phyloP scores from a whole-genome alignment of 1,140 invertebrate genomes.

The Drosophila pandora region DNA sequence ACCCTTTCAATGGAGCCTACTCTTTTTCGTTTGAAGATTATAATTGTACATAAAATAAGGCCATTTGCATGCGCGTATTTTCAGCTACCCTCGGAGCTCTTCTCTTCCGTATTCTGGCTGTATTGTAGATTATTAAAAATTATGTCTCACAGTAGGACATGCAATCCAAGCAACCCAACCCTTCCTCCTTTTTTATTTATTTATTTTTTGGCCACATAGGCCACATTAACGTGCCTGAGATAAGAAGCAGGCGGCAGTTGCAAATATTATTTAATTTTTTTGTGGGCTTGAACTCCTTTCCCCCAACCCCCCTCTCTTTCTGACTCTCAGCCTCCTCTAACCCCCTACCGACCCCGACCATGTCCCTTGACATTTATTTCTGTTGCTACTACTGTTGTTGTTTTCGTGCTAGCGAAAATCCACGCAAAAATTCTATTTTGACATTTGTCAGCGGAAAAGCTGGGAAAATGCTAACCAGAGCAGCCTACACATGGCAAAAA shows the following conservation, averaged over 20 bases:
- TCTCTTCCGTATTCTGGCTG: conserved; percentile 27
- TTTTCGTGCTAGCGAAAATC: conserved; percentile 55
- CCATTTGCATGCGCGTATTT: conserved; percentile 79
- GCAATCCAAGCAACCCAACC: conserved; percentile 46
- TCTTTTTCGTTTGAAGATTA: conserved; percentile 43
- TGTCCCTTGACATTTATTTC: conserved; percentile 44
- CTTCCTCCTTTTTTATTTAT: conserved; percentile 10
- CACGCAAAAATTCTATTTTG: conserved; percentile 81
- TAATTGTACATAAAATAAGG: conserved; percentile 81
- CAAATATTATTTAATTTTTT: conserved; percentile 58
- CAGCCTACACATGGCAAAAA: conserved; percentile 45
- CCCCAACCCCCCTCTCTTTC: neutral
- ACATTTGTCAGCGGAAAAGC: conserved; percentile 63
- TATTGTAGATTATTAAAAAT: conserved; percentile 82
- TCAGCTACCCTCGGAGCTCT: conserved; percentile 15
- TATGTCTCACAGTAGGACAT: conserved; percentile 80
- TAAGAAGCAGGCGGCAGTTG: conserved; percentile 74
- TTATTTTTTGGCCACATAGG: conserved; percentile 61
- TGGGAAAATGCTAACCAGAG: conserved; percentile 5
- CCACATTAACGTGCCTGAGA: conserved; percentile 78
- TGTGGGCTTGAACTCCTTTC: neutral
- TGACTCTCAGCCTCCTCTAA: neutral
- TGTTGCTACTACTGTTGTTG: conserved; percentile 39
- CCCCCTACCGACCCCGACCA: neutral
- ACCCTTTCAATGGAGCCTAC: neutral